Base-by-base conservation (phyloP, 2,888 invertebrate species). In the Himalopsyche anomala region DNA sequence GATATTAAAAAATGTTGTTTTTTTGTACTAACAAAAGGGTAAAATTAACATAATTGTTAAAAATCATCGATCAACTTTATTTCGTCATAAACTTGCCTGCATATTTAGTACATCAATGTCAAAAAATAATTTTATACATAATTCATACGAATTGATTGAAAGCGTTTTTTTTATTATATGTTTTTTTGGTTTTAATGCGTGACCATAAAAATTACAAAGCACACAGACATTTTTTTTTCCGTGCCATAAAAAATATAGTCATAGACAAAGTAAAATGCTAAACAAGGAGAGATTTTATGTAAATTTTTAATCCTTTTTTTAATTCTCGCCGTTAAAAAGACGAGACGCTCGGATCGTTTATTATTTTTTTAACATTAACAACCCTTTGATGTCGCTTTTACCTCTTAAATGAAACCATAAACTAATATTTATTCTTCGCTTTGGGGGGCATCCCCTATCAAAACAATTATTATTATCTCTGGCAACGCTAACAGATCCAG, bases 231-330 rank as follows among this genome's bases (percentile, higher is more conserved):
- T 36, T 40, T 28, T 40, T 28, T 80, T 62, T 74, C 38, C 12
- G n/a, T 51, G 80, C 51, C 40, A 86, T 84, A 86, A 85, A 85
- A 86, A 86, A 80, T 79, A 15, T 54, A 74, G 42, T 42, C 19
- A 83, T 55, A 86, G 84, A 80, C 36, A 85, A 45, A 74, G 82
- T 54, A 86, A 84, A 86, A 87, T 88, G 88, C 87, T 84, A 88
- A 88, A 55, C 81, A 84, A 51, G 15, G 51, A 51, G 74, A 62
- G 51, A 81, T 85, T 87, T 85, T 88, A 88, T 88, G 87, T 81
- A 86, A 88, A 87, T 88, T 88, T 87, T 88, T 87, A 88, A 87
- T 87, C 88, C 51, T 56, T 85, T 83, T 86, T 86, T 86, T 84
- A 86, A 86, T 86, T 82, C 62, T 62, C 80, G 81, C 86, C 85